Evolutionary conservation across 2,888 invertebrate species (phyloP).

Genomic region (Harpagoxenus sublaevis): DNA sequence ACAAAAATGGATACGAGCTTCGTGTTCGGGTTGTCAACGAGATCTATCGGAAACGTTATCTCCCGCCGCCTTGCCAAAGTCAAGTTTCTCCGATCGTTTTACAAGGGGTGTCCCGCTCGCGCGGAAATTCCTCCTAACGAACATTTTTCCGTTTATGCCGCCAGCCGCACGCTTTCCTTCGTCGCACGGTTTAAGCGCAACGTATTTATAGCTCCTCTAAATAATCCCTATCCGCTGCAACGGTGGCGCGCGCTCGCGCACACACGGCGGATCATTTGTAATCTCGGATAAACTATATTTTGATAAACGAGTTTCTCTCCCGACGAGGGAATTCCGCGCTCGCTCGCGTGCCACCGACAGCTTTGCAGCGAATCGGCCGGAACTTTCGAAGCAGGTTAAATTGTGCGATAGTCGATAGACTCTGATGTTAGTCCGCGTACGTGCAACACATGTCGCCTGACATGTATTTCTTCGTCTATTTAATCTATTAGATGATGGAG

Average conservation of each 20-base stretch:
- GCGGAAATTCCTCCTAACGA: conserved; percentile 42
- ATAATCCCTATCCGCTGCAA: conserved; percentile 61
- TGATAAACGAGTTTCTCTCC: conserved; percentile 63
- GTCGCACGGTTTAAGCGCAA: conserved; percentile 53
- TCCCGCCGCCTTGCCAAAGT: conserved; percentile 26
- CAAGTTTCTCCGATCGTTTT: conserved; percentile 19
- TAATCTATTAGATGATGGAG: neutral
- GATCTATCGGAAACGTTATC: conserved; percentile 25
- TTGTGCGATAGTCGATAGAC: conserved; percentile 53
- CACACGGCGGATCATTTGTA: conserved; percentile 62
- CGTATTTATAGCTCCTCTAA: conserved; percentile 66
- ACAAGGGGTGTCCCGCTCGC: neutral
- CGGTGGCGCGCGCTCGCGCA: conserved; percentile 20
- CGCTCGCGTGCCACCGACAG: conserved; percentile 42
- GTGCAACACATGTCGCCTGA: conserved; percentile 49
- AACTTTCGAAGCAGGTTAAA: conserved; percentile 60
- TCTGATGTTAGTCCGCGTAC: conserved; percentile 39
- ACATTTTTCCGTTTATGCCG: conserved; percentile 65
- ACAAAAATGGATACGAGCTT: conserved; percentile 43
- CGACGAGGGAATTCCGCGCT: conserved; percentile 43
- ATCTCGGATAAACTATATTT: conserved; percentile 68
- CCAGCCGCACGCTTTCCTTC: conserved; percentile 18
- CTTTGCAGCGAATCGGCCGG: conserved; percentile 56
- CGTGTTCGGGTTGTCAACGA: conserved; percentile 47
- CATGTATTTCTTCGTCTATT: conserved; percentile 20